Percentiles rank a stretch among this genome's conserved stretches.
These are phyloP conservation scores for Drosophila nigrodunni DNA, from an alignment of 1,140 invertebrate species.

Conservation along the genomic window DNA sequence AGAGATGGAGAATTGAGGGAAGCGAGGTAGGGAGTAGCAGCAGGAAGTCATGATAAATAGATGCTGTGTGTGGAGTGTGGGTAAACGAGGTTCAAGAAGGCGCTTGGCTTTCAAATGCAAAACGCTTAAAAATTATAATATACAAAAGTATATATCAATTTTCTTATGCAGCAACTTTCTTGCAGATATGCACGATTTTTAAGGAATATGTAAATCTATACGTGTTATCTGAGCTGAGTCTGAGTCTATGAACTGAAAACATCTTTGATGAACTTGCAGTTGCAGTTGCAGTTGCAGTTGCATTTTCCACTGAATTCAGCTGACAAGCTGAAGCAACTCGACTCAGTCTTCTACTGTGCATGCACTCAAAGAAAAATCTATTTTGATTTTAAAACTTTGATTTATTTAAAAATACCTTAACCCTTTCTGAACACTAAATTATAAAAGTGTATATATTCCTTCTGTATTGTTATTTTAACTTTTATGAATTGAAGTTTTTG, in stretches of 20 bases:
- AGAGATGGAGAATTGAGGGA: neutral
- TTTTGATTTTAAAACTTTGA: too few species aligned
- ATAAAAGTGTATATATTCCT: too few species aligned
- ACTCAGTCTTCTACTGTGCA: neutral
- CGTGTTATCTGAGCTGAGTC: neutral
- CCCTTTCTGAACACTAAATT: too few species aligned
- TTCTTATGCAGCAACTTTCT: neutral
- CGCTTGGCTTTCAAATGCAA: slow-evolving; percentile 42
- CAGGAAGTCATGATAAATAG: slow-evolving; percentile 30
- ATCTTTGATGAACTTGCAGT: slow-evolving; percentile 2
- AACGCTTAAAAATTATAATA: slow-evolving; percentile 44
- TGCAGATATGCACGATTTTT: too few species aligned
- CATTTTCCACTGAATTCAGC: slow-evolving; percentile 36
- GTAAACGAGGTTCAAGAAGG: slow-evolving; percentile 21
- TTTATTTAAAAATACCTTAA: too few species aligned
- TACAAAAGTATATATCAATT: slow-evolving; percentile 22
- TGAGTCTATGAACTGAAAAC: neutral
- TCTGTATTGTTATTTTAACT: too few species aligned
- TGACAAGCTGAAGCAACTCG: slow-evolving; percentile 37
- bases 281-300: slow-evolving; percentile 20
- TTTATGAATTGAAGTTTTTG: too few species aligned
- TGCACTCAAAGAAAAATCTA: neutral
- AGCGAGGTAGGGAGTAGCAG: neutral
- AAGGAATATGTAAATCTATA: neutral
- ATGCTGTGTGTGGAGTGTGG: neutral